Percentiles rank a stretch among this genome's conserved stretches.
phyloP scores from a whole-genome alignment of 2,113 vertebrate genomes.

The Origma solitaria region DNA sequence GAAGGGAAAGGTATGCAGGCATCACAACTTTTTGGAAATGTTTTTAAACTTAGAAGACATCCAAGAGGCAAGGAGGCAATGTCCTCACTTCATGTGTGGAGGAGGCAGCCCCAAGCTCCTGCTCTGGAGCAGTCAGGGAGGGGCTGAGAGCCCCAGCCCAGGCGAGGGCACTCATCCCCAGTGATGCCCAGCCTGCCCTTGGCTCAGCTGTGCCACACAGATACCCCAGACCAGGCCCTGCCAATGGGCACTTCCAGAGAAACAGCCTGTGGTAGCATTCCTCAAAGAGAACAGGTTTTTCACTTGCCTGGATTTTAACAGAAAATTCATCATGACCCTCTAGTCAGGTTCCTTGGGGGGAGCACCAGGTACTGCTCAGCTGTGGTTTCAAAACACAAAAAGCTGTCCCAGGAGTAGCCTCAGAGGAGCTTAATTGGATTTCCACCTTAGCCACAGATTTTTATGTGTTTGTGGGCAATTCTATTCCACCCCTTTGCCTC shows the following conservation, averaged over 20 bases:
- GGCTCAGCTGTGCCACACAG: background rate
- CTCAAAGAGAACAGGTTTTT: accelerated
- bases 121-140: background rate
- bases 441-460: background rate
- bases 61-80: accelerated
- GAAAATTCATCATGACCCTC: background rate
- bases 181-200: background rate
- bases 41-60: background rate
- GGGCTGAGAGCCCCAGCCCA: background rate
- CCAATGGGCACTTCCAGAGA: background rate
- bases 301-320: background rate
- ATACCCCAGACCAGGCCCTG: background rate
- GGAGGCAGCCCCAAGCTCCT: accelerated
- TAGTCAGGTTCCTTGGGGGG: background rate
- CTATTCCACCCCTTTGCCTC: background rate
- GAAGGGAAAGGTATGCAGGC: accelerated
- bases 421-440: background rate
- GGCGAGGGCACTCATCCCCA: background rate
- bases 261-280: background rate
- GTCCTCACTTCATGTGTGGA: accelerated
- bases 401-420: background rate
- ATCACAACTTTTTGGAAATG: accelerated
- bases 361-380: background rate
- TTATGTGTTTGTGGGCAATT: background rate
- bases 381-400: background rate